phyloP scores from a whole-genome alignment of 2,797 vertebrate genomes.

The Poeciliopsis paucimaculata region DNA sequence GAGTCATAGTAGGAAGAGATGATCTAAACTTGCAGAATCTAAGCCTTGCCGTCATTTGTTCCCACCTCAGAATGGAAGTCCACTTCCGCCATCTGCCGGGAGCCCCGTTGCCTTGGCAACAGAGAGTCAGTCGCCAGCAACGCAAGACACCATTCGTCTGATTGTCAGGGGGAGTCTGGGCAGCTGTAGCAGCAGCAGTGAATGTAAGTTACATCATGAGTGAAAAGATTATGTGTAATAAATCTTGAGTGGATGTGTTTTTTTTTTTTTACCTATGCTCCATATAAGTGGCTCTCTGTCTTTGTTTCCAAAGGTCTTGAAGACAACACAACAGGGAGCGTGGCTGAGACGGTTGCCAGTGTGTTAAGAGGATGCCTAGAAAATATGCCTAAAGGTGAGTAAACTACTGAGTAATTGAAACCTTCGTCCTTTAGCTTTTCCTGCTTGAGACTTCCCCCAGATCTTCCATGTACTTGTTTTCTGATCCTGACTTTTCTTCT shows the following conservation, averaged over 20 bases:
- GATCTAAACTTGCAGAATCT: conserved; percentile 55
- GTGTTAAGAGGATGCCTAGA: conserved; percentile 92
- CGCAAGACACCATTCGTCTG: conserved; percentile 92
- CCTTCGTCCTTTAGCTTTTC: background rate
- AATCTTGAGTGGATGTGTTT: background rate
- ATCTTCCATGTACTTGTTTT: conserved; percentile 8
- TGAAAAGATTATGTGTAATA: background rate
- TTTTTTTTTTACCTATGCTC: background rate
- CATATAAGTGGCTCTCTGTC: conserved; percentile 18
- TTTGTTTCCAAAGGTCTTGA: conserved; percentile 85
- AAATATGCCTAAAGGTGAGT: conserved; percentile 91
- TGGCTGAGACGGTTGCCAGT: conserved; percentile 93
- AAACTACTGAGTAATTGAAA: background rate
- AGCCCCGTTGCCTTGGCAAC: conserved; percentile 84
- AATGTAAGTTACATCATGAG: conserved; percentile 86
- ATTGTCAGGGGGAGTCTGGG: conserved; percentile 97
- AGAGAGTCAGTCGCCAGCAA: conserved; percentile 84
- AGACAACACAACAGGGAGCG: conserved; percentile 91
- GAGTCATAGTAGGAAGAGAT: conserved; percentile 66
- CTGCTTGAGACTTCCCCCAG: background rate
- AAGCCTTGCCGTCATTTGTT: conserved; percentile 61
- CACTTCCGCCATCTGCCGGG: conserved; percentile 82
- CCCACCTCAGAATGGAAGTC: conserved; percentile 81
- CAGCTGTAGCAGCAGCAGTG: conserved; percentile 97
- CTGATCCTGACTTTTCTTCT: conserved; percentile 41